These are phyloP conservation scores for Thereva nobilitata DNA, from an alignment of 2,888 invertebrate species.

Conservation along the genomic window DNA sequence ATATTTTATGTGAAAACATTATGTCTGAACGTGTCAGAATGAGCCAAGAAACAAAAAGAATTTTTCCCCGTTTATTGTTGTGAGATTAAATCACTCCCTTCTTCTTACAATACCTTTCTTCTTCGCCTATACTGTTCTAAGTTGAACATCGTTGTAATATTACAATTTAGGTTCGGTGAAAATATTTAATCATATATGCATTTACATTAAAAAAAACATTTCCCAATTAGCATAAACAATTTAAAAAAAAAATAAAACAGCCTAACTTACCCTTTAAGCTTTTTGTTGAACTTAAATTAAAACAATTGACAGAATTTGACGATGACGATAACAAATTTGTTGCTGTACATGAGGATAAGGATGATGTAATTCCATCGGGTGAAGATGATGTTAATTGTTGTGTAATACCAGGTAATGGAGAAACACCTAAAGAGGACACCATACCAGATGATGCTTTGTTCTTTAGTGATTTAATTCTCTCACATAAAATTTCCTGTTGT, in stretches of 20 bases:
- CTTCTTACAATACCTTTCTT: too few relatives aligned
- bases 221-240: background rate
- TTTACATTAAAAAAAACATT: background rate
- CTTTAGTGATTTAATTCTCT: slow-evolving; percentile 64
- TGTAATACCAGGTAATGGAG: slow-evolving; percentile 18
- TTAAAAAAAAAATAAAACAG: background rate
- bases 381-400: slow-evolving; percentile 25
- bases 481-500: slow-evolving; percentile 85
- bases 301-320: slow-evolving; percentile 30
- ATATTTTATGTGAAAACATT: too few relatives aligned
- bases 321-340: slow-evolving; percentile 30
- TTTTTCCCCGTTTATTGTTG: too few relatives aligned
- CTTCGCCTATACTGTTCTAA: too few relatives aligned
- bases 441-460: slow-evolving; percentile 25
- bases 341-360: slow-evolving; percentile 31
- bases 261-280: slow-evolving; percentile 34
- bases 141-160: too few relatives aligned
- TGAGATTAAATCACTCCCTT: too few relatives aligned
- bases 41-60: too few relatives aligned
- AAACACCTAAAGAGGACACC: slow-evolving; percentile 42
- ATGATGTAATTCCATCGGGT: slow-evolving; percentile 30
- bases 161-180: too few relatives aligned
- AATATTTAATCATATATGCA: too few relatives aligned
- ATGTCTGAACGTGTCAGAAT: too few relatives aligned
- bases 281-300: slow-evolving; percentile 13